These are phyloP conservation scores for Bagarius yarrelli DNA, from an alignment of 2,113 vertebrate genomes.

Conservation along the genomic window DNA sequence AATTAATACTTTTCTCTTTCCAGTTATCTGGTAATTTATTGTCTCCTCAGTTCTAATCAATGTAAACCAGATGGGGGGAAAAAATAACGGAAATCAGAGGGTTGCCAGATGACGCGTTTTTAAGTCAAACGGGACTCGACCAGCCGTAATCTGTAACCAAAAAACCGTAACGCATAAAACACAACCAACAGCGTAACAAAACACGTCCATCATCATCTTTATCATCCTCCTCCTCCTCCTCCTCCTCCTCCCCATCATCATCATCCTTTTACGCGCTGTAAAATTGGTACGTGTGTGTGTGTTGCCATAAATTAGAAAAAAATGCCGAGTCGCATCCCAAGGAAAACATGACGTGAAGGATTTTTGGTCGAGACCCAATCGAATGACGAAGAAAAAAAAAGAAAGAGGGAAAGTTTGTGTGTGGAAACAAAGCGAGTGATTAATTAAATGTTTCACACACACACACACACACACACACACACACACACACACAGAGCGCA, in stretches of 20 bases:
- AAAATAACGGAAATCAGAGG: constrained; percentile 3
- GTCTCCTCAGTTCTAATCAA: neutral
- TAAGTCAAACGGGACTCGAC: neutral
- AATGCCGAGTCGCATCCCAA: neutral
- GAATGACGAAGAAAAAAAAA: no score
- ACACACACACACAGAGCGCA: neutral
- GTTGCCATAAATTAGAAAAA: neutral
- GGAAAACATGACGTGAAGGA: neutral
- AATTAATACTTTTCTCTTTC: neutral
- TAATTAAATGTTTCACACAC: constrained; percentile 8
- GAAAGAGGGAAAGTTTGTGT: neutral
- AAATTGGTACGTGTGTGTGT: neutral
- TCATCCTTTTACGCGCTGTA: neutral
- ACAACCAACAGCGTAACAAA: neutral
- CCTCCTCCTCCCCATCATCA: no score
- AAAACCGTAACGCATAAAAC: no score
- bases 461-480: neutral
- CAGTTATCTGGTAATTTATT: neutral
- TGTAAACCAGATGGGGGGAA: neutral
- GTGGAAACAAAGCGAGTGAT: neutral
- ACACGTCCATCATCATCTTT: no score
- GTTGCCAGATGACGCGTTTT: neutral
- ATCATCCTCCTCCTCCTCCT: neutral
- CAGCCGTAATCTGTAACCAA: neutral
- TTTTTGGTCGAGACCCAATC: neutral